A percentile compares a stretch with the other conserved stretches of the same genome.
Evolutionary conservation across 2,888 invertebrate species (phyloP).

Genomic region (Galeruca laticollis): DNA sequence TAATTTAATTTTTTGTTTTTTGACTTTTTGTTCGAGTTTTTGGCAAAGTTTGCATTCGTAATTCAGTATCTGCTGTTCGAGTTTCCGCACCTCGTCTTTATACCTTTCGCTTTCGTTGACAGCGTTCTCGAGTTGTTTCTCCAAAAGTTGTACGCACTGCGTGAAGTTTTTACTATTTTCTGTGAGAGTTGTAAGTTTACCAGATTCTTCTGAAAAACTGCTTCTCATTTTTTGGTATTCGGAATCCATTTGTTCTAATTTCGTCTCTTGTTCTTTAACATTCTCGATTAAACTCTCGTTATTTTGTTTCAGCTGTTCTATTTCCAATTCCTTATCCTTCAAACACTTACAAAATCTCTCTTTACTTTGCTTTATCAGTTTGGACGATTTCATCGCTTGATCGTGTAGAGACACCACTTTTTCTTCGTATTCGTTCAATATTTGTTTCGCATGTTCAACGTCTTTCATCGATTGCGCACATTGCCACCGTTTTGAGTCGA

Average conservation of each 20-base stretch:
- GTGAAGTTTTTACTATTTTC: constrained; percentile 47
- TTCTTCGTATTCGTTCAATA: constrained; percentile 51
- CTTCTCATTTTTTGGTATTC: constrained; percentile 43
- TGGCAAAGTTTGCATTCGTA: constrained; percentile 44
- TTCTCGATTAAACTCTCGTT: constrained; percentile 44
- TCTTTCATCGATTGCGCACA: constrained; percentile 44
- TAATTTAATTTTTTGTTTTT: constrained; percentile 45
- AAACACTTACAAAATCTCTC: constrained; percentile 52
- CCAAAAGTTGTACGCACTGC: constrained; percentile 47
- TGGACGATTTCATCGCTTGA: constrained; percentile 53
- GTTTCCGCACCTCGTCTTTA: constrained; percentile 42
- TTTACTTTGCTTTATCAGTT: constrained; percentile 52
- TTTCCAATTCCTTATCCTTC: constrained; percentile 49
- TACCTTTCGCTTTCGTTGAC: constrained; percentile 40
- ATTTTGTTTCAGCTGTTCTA: constrained; percentile 45
- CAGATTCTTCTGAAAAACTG: constrained; percentile 40
- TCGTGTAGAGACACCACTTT: constrained; percentile 51
- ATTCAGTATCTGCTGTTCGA: constrained; percentile 48
- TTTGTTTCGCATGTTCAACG: constrained; percentile 50
- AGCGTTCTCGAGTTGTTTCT: constrained; percentile 44
- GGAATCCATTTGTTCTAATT: constrained; percentile 42
- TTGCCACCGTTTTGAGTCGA: constrained; percentile 47
- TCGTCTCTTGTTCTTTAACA: constrained; percentile 44
- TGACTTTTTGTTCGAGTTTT: constrained; percentile 42
- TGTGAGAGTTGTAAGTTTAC: constrained; percentile 39